These are phyloP conservation scores for Drosophila longiperda DNA, from an alignment of 2,888 invertebrate genomes.

Conservation along the genomic window DNA sequence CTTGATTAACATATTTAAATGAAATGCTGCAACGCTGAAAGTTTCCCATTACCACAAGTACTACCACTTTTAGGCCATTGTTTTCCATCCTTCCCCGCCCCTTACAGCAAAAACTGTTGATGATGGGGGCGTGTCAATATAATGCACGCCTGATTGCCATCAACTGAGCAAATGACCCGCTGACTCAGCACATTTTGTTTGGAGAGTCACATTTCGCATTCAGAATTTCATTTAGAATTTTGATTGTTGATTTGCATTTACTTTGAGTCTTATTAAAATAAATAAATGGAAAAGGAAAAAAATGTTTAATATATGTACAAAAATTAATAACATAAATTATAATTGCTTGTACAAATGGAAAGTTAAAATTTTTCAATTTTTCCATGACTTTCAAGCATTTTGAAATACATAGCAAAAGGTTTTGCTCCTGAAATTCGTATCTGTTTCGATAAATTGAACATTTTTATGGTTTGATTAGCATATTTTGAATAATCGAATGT, in stretches of 20 bases:
- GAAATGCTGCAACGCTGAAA: conserved; percentile 56
- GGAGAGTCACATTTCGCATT: conserved; percentile 15
- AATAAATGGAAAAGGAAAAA: neutral
- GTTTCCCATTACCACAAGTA: neutral
- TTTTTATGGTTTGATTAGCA: neutral
- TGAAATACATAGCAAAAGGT: neutral
- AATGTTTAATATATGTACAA: neutral
- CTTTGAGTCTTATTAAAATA: neutral
- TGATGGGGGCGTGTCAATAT: conserved; percentile 57
- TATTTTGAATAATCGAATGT: neutral
- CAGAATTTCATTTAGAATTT: neutral
- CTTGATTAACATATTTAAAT: conserved; percentile 74
- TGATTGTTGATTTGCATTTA: neutral
- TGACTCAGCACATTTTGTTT: conserved; percentile 41
- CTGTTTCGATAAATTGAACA: neutral
- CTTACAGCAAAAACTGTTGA: neutral
- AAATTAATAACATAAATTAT: neutral
- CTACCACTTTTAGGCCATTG: conserved; percentile 3
- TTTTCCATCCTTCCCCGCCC: neutral
- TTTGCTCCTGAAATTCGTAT: neutral
- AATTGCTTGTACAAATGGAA: neutral
- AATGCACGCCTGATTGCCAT: conserved; percentile 53
- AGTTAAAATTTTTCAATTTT: neutral
- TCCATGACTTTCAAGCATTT: neutral
- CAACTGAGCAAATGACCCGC: conserved; percentile 10